Conservation (phyloP, 2,113 vertebrate genomes). For the Fulica atra region DNA sequence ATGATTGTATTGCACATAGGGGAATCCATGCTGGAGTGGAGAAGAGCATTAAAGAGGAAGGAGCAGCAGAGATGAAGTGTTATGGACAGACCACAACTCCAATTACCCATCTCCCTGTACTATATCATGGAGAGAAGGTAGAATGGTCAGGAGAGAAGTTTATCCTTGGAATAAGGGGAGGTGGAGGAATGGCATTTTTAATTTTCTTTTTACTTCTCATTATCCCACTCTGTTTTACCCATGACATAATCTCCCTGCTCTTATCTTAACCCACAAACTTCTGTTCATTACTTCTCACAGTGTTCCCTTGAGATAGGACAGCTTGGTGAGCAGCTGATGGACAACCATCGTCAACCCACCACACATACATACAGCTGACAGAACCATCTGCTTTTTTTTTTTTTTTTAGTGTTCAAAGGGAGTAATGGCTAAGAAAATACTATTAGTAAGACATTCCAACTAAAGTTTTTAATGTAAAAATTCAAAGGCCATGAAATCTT, state of each 20-base stretch:
- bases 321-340: not conserved
- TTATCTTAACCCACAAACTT: not conserved
- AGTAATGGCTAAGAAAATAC: not conserved
- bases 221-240: not conserved
- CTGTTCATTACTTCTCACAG: not conserved
- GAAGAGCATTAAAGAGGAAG: not conserved
- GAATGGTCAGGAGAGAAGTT: not conserved
- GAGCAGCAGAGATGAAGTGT: too few species aligned
- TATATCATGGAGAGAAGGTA: not conserved
- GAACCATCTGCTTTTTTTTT: not conserved
- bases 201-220: not conserved
- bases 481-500: not conserved
- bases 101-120: not conserved
- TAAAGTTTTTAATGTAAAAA: not conserved
- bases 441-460: not conserved
- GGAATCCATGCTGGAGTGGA: not conserved
- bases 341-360: not conserved
- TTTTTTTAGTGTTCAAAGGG: not conserved
- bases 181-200: not conserved
- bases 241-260: not conserved
- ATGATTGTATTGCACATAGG: not conserved
- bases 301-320: not conserved
- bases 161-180: not conserved
- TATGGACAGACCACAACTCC: too few species aligned
- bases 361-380: not conserved